These are phyloP conservation scores for Odontothrips loti DNA, from an alignment of 2,888 invertebrate species.

Conservation along the genomic window DNA sequence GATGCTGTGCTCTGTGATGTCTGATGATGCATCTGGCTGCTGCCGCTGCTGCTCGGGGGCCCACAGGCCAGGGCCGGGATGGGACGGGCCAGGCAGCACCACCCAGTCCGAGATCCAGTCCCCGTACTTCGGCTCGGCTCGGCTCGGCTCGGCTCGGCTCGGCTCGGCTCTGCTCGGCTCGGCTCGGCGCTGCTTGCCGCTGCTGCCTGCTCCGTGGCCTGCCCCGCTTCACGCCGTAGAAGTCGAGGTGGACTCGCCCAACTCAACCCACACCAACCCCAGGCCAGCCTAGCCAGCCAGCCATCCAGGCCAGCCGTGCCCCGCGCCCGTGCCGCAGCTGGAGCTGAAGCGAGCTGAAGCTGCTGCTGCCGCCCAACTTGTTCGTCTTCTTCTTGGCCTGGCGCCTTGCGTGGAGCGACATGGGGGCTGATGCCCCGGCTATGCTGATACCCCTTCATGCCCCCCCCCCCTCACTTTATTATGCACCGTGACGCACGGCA, in stretches of 20 bases:
- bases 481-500: too few relatives aligned
- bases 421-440: too few relatives aligned
- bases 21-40: too few relatives aligned
- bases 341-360: background rate
- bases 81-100: too few relatives aligned
- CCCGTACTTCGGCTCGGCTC: background rate
- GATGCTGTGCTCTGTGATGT: too few relatives aligned
- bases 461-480: too few relatives aligned
- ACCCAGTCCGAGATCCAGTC: too few relatives aligned
- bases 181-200: background rate
- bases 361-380: background rate
- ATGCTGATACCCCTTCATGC: too few relatives aligned
- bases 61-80: background rate
- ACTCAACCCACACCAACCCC: constrained; percentile 1
- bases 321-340: background rate
- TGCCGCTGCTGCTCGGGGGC: too few relatives aligned
- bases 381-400: too few relatives aligned
- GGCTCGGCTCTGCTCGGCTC: background rate
- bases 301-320: constrained; percentile 17
- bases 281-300: background rate
- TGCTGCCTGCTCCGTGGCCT: background rate
- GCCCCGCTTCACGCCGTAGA: background rate
- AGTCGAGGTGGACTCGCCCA: constrained; percentile 14
- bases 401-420: too few relatives aligned
- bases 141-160: background rate